Evolutionary conservation across 2,113 vertebrate species (phyloP).

Genomic region (Lonchura striata): DNA sequence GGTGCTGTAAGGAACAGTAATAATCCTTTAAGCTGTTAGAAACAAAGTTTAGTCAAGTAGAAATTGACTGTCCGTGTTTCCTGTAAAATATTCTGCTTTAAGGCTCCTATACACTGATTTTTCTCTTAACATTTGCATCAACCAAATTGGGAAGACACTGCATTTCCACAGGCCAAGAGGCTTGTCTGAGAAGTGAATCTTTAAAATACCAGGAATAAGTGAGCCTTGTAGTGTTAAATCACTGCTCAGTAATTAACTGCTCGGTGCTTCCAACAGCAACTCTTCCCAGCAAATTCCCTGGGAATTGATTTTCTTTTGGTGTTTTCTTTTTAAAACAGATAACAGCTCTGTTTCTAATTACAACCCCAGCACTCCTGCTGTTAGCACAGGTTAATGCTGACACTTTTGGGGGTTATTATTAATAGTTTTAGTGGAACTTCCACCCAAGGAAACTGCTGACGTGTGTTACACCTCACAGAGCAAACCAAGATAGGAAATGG

Average conservation of each 20-base stretch:
- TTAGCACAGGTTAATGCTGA: background rate
- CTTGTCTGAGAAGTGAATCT: background rate
- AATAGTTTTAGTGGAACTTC: background rate
- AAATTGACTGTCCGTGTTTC: background rate
- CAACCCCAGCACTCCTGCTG: background rate
- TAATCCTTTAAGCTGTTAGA: background rate
- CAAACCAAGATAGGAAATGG: background rate
- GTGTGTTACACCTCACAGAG: background rate
- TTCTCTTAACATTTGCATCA: background rate
- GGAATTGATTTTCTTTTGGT: background rate
- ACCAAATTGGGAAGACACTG: background rate
- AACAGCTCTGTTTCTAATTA: background rate
- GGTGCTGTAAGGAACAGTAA: background rate
- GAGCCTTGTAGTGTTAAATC: background rate
- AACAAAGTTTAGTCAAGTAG: background rate
- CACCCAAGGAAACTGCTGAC: background rate
- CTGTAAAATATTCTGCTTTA: background rate
- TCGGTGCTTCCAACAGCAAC: background rate
- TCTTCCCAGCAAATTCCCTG: background rate
- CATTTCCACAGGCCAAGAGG: background rate
- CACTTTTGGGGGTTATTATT: background rate
- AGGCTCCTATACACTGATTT: background rate
- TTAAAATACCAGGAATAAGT: background rate
- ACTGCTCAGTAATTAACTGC: background rate
- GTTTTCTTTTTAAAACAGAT: background rate